Evolutionary conservation across 2,797 vertebrate genomes (phyloP), one percentile per base, ranked within the genome.

Genomic region (Chelonia mydas): DNA sequence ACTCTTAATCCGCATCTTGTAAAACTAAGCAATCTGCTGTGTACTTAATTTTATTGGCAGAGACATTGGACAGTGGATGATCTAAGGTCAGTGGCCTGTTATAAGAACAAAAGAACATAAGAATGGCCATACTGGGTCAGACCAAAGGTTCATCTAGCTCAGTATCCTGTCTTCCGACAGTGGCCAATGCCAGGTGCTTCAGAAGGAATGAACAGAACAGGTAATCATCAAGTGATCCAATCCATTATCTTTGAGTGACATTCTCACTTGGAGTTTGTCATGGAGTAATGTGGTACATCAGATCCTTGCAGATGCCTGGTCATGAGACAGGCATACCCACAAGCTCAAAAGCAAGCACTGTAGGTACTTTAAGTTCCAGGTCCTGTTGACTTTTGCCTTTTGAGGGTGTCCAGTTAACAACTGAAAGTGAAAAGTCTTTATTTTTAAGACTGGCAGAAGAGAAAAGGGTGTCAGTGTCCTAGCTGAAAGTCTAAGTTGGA

Each of bases 11-110:
- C 86, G 88, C 33, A 61, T 68, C 27, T 61, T 72, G 16, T 53
- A 96, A 59, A 90, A 76, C 19, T 21, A 54, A 33, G 55, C 87
- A 33, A 25, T 59, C 85, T 76, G 59, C 31, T 45, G 15, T 65
- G 21, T 37, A 41, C 27, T 89, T 84, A 23, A 21, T 83, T 95
- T 93, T 81, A 85, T 88, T 87, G 93, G 50, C 41, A 86, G 59
- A 83, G 1, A 1, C 57, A 86, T 91, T 88, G 87, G 83, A 81
- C 45, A n/a, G 49, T 81, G 49, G 11, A 7, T 87, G n/a, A 86
- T 78, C 50, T 3, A 47, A 86, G 65, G 90, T 53, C 55, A 45
- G 41, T 21, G 27, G 54, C 83, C 45, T 88, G 37, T 31, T 86
- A 13, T 59, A 13, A 59, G 27, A 59, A 59, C 27, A 59, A 31